phyloP scores from a whole-genome alignment of 1,140 invertebrate species.

The Piezodorus guildinii region DNA sequence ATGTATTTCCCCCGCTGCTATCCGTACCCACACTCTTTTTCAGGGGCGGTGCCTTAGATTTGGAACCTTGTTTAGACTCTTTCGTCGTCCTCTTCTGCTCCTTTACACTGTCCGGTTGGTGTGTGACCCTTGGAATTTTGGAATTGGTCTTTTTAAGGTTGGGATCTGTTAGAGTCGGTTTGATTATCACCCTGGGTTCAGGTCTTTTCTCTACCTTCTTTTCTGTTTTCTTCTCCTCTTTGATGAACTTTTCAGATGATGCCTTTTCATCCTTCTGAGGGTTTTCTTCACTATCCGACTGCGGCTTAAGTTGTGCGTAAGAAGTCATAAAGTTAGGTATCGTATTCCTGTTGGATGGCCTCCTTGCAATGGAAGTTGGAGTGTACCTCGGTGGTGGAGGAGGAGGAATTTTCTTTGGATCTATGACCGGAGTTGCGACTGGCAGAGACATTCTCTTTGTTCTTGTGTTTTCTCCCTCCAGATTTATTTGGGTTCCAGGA shows the following conservation, averaged over 20 bases:
- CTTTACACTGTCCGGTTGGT: slow-evolving; percentile 22
- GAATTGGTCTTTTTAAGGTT: slow-evolving; percentile 32
- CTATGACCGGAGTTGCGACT: slow-evolving; percentile 32
- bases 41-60: slow-evolving; percentile 33
- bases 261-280: slow-evolving; percentile 9
- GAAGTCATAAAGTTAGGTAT: slow-evolving; percentile 28
- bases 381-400: slow-evolving; percentile 49
- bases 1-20: neutral
- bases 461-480: neutral
- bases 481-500: slow-evolving; percentile 35
- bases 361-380: slow-evolving; percentile 41
- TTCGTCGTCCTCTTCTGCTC: slow-evolving; percentile 14
- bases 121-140: slow-evolving; percentile 36
- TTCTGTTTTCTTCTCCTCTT: neutral
- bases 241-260: too few relatives aligned
- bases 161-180: slow-evolving; percentile 34
- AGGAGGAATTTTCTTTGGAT: slow-evolving; percentile 40
- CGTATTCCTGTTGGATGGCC: slow-evolving; percentile 32
- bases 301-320: neutral
- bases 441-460: slow-evolving; percentile 33
- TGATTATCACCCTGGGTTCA: slow-evolving; percentile 40
- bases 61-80: slow-evolving; percentile 30
- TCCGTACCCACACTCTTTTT: slow-evolving; percentile 17
- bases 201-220: slow-evolving; percentile 27
- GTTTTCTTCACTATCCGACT: neutral